These are phyloP conservation scores for Ispidina picta DNA, from an alignment of 2,797 vertebrate genomes.

Conservation along the genomic window DNA sequence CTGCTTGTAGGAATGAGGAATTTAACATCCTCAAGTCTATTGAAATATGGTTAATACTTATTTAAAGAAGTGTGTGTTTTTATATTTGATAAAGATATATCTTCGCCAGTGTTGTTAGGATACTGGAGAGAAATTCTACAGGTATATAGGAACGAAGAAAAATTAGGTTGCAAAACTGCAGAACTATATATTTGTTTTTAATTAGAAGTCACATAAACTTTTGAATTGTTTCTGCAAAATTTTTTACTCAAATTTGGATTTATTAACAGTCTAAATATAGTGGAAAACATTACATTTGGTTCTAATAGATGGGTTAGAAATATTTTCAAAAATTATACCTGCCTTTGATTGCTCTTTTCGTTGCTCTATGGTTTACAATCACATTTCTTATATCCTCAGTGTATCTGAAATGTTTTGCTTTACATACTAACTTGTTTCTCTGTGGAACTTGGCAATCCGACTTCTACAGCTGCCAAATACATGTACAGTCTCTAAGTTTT, in stretches of 20 bases:
- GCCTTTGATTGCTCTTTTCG: not conserved
- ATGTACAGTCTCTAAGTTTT: not conserved
- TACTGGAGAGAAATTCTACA: not conserved
- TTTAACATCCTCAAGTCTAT: not conserved
- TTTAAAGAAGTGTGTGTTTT: not conserved
- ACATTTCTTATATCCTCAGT: not conserved
- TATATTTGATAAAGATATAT: not conserved
- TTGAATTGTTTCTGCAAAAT: not conserved
- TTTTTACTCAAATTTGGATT: not conserved
- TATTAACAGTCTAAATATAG: not conserved
- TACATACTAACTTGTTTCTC: not conserved
- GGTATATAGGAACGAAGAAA: not conserved
- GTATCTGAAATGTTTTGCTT: not conserved
- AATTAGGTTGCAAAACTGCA: not conserved
- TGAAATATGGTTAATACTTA: not conserved
- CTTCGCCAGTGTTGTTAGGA: not conserved
- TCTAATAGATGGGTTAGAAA: not conserved
- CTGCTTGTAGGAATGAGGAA: not conserved
- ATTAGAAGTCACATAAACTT: not conserved
- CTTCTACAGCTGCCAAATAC: not conserved
- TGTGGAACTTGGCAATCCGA: not conserved
- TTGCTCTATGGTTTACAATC: not conserved
- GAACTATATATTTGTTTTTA: not conserved
- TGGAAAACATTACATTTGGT: not conserved
- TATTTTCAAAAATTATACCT: not conserved